Base-by-base conservation (phyloP, 1,140 invertebrate species). In the Carcinoscorpius rotundicauda region DNA sequence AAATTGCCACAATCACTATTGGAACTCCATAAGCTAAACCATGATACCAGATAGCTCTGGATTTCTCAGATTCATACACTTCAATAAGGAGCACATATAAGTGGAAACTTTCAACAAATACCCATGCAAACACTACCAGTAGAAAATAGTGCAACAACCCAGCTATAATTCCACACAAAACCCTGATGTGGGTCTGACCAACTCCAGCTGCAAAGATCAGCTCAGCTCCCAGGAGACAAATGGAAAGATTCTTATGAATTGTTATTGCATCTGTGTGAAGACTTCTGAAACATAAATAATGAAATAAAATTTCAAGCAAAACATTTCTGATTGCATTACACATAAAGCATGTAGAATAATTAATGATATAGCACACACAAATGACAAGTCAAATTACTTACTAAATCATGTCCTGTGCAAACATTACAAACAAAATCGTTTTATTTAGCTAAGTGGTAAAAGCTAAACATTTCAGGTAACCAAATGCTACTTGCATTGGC, bases 11-110 rank as follows among this genome's bases (percentile, higher is more conserved):
- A 62, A 91, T 84, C 9, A 90, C 71, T 49, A 86, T 77, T 10
- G 89, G 88, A 63, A 85, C 80, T 70, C 89, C 85, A 80, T 96
- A 95, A 51, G 88, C 90, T 70, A 88, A 82, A 8, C 85, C 78
- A 77, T 91, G 92, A 78, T 93, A 83, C 87, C 89, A 93, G 11
- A 85, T 82, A 60, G 61, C 64, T 58, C 67, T 51, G 29, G 64
- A 65, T 52, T 65, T 65, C 49, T 63, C 89, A n/a, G 88, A 86
- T 77, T 96, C 92, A 78, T 95, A 96, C 61, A 96, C 91, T 79
- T 96, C 90, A 70, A 96, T 89, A 66, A 96, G 81, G 89, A 96
- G 94, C 58, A 93, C 87, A 81, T 97, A 96, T 6, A 97, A 81
- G 78, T 97, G 93, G 76, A 95, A 91, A 67, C 92, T 92, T 88